Evolutionary conservation across 2,888 invertebrate species (phyloP), one percentile per base, ranked within the genome.

Genomic region (Drosophila borborema): DNA sequence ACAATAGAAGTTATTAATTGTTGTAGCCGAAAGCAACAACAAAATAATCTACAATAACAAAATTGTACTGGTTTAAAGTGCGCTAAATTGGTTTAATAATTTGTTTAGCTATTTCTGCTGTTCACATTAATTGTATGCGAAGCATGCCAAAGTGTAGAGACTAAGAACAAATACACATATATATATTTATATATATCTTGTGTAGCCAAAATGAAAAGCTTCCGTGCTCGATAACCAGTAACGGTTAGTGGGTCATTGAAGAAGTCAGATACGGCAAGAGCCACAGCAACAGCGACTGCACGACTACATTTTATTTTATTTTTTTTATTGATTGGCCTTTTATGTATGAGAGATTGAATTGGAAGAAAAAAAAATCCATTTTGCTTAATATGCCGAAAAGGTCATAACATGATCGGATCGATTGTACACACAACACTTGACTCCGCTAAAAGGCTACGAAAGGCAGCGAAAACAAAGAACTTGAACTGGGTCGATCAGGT

Each of bases 171-270:
- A 40, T 8, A 38, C 23, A 20, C 38, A 10, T 7, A 14, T 49
- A 31, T 10, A 10, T 53, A 51, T 20, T 3, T 51, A 34, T 28
- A n/a, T 40, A 18, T 7, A 53, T 8, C 14, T 38, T 38, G 14
- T 38, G 38, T 14, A 51, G 31, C 14, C 31, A 23, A 62, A 18
- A 20, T 54, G 49, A 45, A 51, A 43, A 53, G n/a, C 64, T 77
- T 72, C 77, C 73, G 72, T 59, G 63, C 64, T 62, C 48, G 64
- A 58, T 76, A 54, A 20, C 18, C 34, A 36, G 38, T 48, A 34
- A 56, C 28, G 64, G 64, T 79, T 76, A 84, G 81, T 81, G 82
- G 81, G 81, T 81, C 81, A 81, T 84, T 84, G 84, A 66, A 70
- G 70, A 67, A 75, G 66, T 62, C 61, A 55, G 40, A 56, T 9